These are phyloP conservation scores for Stictocephala bisonia DNA, from an alignment of 2,888 invertebrate genomes.

Conservation along the genomic window DNA sequence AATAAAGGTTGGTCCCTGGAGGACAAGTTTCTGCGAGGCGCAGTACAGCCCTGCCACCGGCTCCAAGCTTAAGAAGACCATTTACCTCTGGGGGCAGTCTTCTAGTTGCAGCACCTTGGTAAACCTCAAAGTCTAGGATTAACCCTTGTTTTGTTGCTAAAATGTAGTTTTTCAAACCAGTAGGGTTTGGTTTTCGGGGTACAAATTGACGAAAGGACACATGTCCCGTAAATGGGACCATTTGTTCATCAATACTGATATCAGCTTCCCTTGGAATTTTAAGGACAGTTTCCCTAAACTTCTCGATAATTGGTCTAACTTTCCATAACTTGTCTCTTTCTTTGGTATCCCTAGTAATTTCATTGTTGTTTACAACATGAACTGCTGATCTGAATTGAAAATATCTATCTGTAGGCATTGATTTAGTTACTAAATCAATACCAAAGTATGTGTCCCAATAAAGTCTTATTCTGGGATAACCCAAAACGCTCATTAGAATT, in stretches of 20 bases:
- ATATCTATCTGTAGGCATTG: slow-evolving; percentile 16
- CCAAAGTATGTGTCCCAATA: neutral
- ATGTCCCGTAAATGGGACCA: slow-evolving; percentile 37
- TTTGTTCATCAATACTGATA: too few relatives aligned
- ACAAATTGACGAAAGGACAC: slow-evolving; percentile 5
- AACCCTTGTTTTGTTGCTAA: slow-evolving; percentile 7
- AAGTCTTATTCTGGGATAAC: slow-evolving; percentile 2
- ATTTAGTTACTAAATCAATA: neutral
- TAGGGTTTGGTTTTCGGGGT: slow-evolving; percentile 27
- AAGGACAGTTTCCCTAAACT: neutral
- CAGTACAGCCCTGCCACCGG: slow-evolving; percentile 23
- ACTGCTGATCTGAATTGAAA: neutral
- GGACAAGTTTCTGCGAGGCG: slow-evolving; percentile 16
- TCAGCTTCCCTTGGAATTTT: too few relatives aligned
- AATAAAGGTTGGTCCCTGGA: slow-evolving; percentile 34
- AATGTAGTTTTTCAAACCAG: slow-evolving; percentile 34
- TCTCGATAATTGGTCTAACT: slow-evolving; percentile 12
- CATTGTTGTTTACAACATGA: too few relatives aligned
- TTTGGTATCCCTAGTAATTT: too few relatives aligned
- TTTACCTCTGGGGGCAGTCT: slow-evolving; percentile 9
- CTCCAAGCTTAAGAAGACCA: slow-evolving; percentile 11
- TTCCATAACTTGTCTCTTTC: slow-evolving; percentile 12
- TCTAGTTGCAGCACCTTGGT: slow-evolving; percentile 30
- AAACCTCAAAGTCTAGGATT: slow-evolving; percentile 32
- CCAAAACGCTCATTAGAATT: slow-evolving; percentile 5